Evolutionary conservation across 2,888 invertebrate species (phyloP), one percentile per base, ranked within the genome.

Genomic region (Salticus scenicus): DNA sequence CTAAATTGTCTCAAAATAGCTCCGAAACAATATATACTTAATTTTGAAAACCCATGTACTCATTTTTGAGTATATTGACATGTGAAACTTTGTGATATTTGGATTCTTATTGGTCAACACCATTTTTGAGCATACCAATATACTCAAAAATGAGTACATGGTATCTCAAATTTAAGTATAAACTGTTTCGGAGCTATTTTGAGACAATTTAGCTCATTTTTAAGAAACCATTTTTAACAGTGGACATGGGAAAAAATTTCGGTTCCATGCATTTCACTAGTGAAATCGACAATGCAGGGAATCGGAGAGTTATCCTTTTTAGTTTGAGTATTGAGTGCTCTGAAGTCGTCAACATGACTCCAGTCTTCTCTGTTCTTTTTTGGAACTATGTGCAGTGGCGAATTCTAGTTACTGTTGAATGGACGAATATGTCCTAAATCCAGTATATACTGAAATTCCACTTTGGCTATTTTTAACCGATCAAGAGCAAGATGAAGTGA

Each of bases 401-500:
- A 87, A 12, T 80, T 67, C 20, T 82, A 88, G 8, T 64, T 75
- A 20, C 86, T 86, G 17, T 37, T 69, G 31, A 79, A 79, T n/a
- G 75, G 76, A 1, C 51, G 73, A 17, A 78, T 71, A 14, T 74
- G 74, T 8, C 77, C 64, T 2, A 64, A 47, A 1, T 37, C 41
- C 14, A 75, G 1, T 30, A 64, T 47, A 1, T 37, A 1, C 31
- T 76, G 66, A 41, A 86, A 42, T 37, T 81, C 64, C 14, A 33
- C 1, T 70, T 77, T 64, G 0, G 70, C 69, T 28, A 82, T 76
- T 76, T 77, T 70, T 1, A 82, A 24, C 4, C 28, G 42, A 28
- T 82, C 71, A 7, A 76, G 82, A 2, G 66, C 69, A n/a, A 71
- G 33, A 1, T 33, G 42, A 28, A 42, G 31, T 0, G 90, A 88